A percentile compares a stretch with the other conserved stretches of the same genome.
phyloP scores from a whole-genome alignment of 2,888 invertebrate species.

The Phengaris alcon region DNA sequence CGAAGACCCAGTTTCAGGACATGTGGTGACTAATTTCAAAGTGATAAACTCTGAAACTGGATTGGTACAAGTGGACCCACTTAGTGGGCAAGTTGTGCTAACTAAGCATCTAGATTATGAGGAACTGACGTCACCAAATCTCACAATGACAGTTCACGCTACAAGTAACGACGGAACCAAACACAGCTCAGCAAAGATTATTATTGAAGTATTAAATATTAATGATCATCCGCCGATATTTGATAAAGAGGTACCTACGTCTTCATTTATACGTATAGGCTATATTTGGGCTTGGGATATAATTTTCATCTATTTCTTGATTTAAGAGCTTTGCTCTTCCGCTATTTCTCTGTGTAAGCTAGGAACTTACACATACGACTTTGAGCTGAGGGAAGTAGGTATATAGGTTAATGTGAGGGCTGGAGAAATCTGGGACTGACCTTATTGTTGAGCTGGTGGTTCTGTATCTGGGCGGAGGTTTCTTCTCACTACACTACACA shows the following conservation, averaged over 20 bases:
- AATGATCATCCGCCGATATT: constrained; percentile 90
- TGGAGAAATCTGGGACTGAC: no score
- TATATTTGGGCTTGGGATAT: no score
- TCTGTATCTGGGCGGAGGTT: no score
- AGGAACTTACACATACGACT: no score
- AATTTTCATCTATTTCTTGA: no score
- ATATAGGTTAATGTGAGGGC: no score
- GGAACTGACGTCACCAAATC: constrained; percentile 79
- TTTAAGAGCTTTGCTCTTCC: no score
- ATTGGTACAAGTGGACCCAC: constrained; percentile 80
- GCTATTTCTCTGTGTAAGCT: no score
- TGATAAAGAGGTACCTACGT: constrained; percentile 74
- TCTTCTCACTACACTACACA: no score
- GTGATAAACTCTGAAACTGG: constrained; percentile 77
- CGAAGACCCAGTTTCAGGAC: constrained; percentile 84
- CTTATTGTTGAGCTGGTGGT: no score
- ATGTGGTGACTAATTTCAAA: constrained; percentile 80
- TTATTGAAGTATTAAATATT: constrained; percentile 84
- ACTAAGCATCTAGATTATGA: constrained; percentile 89
- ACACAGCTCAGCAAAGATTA: constrained; percentile 83
- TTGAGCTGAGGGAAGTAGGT: no score
- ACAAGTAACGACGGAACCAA: constrained; percentile 74
- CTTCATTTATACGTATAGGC: no score
- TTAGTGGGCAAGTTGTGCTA: constrained; percentile 86
- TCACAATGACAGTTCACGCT: constrained; percentile 78